Evolutionary conservation across 30 jellyfish, hydroid and myxozoan species (phyloP).

Genomic region (Pseudorhiza aurosa): DNA sequence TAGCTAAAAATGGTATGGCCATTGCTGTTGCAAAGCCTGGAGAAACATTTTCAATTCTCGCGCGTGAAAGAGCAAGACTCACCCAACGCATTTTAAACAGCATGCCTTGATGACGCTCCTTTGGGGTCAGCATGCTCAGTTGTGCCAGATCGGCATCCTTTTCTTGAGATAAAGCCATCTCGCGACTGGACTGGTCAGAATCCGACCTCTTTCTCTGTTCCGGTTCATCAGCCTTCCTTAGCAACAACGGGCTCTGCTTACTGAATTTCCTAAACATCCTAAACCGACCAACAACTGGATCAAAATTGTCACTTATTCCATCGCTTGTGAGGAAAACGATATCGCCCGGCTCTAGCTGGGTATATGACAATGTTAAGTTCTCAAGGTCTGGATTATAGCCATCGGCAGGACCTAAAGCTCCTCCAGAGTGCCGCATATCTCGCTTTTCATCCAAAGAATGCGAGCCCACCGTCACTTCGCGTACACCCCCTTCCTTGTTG

Average conservation of each 20-base stretch:
- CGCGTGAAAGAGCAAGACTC: background rate
- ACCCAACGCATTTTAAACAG: slow-evolving; percentile 81
- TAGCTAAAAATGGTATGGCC: too few species aligned
- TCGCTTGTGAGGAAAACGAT: slow-evolving; percentile 86
- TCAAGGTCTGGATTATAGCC: slow-evolving; percentile 89
- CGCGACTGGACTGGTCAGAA: slow-evolving; percentile 26
- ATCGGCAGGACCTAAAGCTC: slow-evolving; percentile 96
- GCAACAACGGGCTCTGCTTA: slow-evolving; percentile 12
- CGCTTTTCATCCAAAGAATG: slow-evolving; percentile 76
- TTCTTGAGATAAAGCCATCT: background rate
- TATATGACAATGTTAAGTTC: slow-evolving; percentile 82
- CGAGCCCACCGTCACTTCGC: slow-evolving; percentile 93
- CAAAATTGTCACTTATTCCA: slow-evolving; percentile 92
- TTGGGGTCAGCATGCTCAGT: slow-evolving; percentile 44
- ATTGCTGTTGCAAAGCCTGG: too few species aligned
- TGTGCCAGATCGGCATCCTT: background rate
- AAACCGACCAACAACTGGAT: slow-evolving; percentile 83
- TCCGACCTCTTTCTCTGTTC: background rate
- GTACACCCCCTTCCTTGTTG: slow-evolving; percentile 71
- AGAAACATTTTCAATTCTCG: background rate
- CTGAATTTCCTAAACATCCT: slow-evolving; percentile 1
- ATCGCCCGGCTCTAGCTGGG: slow-evolving; percentile 71
- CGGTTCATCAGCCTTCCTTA: background rate
- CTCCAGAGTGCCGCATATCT: slow-evolving; percentile 93
- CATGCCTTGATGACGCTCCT: slow-evolving; percentile 82